Evolutionary conservation across 2,797 vertebrate species (phyloP).

Genomic region (Bufotes viridis): DNA sequence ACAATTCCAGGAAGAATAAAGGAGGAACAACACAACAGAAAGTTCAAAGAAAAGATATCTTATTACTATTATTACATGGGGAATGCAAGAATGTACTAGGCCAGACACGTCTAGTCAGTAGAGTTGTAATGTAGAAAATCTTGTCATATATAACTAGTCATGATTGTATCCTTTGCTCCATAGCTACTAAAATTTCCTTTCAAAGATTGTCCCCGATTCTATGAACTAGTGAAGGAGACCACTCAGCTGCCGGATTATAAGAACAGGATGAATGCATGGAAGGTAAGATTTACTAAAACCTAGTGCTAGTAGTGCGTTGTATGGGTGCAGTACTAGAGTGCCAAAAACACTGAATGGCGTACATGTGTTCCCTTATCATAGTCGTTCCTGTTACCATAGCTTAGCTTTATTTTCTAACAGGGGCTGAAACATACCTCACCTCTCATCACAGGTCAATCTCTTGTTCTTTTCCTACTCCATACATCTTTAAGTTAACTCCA

Average conservation of each 20-base stretch:
- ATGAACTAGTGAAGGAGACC: slow-evolving; percentile 78
- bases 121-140: not conserved
- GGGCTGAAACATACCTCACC: not conserved
- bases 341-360: too few species aligned
- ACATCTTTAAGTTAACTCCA: not conserved
- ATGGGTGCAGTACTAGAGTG: too few species aligned
- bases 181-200: slow-evolving; percentile 81
- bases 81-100: not conserved
- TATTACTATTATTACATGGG: too few species aligned
- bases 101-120: too few species aligned
- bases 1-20: too few species aligned
- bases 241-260: slow-evolving; percentile 77
- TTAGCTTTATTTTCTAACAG: not conserved
- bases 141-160: not conserved
- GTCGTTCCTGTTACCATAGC: not conserved
- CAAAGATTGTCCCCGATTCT: slow-evolving; percentile 79
- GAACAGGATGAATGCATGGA: slow-evolving; percentile 76
- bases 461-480: not conserved
- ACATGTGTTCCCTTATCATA: not conserved
- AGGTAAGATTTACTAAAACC: slow-evolving; percentile 68
- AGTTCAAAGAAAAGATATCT: too few species aligned
- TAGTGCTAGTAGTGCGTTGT: not conserved
- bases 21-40: too few species aligned
- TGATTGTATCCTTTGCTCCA: not conserved
- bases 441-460: not conserved